Evolutionary conservation across 1,140 invertebrate species (phyloP), one percentile per base, ranked within the genome.

Genomic region (Aphaenogaster ashmeadi): DNA sequence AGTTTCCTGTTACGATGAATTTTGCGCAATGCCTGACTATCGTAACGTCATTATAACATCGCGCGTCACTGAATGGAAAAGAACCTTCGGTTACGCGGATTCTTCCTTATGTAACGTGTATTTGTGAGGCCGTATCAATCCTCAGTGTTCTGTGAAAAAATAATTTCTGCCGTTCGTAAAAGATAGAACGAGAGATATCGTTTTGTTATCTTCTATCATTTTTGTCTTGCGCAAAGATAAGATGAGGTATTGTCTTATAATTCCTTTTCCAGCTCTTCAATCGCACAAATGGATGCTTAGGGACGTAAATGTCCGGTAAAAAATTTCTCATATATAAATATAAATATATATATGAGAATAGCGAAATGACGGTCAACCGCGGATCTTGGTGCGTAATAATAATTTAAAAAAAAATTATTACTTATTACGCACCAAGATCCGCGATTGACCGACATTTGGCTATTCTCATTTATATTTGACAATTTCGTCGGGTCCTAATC

Each of bases 1-100:
- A 27, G 50, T 71, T 71, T 71, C 4, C 7, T 41, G 36, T 69
- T 81, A 72, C 54, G 80, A 58, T n/a, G 33, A 83, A 83, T 47
- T 47, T 58, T 47, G 41, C 38, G 41, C 67, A 44, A 36, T 27
- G 21, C 15, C 64, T 21, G 52, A 27, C 27, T 27, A 56, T 81
- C 44, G 60, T 44, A 44, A 54, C 18, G 21, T 66, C n/a, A 15
- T 67, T 33, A 38, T 44, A 81, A 81, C 36, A 18, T 69, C 36
- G 36, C 18, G n/a, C 21, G n/a, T 4, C 9, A 33, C 2, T 36
- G 50, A 56, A 71, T 15, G 27, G 3, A 41, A 47, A 18, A 44
- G 15, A 27, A 80, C 64, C 44, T 27, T 66, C 41, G 36, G 27
- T 84, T 74, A 38, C 13, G 33, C 6, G 18, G 15, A 50, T 84